phyloP scores from a whole-genome alignment of 1,140 invertebrate genomes.

The Mizuhopecten yessoensis region DNA sequence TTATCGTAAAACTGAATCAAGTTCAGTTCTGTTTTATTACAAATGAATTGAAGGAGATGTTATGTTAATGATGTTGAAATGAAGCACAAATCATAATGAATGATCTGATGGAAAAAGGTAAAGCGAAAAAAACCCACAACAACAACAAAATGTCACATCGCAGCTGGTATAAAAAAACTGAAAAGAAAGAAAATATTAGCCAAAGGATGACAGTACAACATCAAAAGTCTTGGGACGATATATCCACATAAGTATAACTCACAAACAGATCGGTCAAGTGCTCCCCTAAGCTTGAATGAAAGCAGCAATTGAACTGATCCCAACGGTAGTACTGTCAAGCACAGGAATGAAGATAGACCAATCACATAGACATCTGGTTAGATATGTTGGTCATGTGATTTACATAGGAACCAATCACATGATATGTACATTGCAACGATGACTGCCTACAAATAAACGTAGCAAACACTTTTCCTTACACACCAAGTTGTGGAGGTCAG shows the following conservation, averaged over 20 bases:
- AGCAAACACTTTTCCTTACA: not conserved
- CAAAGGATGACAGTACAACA: slow-evolving; percentile 46
- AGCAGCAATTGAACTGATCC: slow-evolving; percentile 47
- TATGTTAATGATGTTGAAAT: not conserved
- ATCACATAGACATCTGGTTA: not conserved
- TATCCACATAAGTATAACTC: slow-evolving; percentile 32
- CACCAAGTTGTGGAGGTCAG: too few species aligned
- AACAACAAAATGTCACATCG: not conserved
- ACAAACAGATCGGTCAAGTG: slow-evolving; percentile 42
- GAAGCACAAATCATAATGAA: not conserved
- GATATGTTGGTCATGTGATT: not conserved
- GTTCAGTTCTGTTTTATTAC: too few species aligned
- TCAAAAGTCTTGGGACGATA: slow-evolving; percentile 40
- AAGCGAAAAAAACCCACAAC: not conserved
- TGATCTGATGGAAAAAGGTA: not conserved
- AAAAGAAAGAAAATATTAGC: slow-evolving; percentile 4
- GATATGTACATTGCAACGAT: not conserved
- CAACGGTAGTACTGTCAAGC: slow-evolving; percentile 14
- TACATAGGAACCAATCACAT: slow-evolving; percentile 10
- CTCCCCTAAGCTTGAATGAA: slow-evolving; percentile 51
- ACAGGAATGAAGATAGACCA: not conserved
- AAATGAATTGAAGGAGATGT: too few species aligned
- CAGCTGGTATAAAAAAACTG: not conserved
- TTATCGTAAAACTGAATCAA: too few species aligned
- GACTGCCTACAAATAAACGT: not conserved